Evolutionary conservation across 92 coral and sea anemone species (phyloP), one percentile per base, ranked within the genome.

Genomic region (Actinernus sp.): DNA sequence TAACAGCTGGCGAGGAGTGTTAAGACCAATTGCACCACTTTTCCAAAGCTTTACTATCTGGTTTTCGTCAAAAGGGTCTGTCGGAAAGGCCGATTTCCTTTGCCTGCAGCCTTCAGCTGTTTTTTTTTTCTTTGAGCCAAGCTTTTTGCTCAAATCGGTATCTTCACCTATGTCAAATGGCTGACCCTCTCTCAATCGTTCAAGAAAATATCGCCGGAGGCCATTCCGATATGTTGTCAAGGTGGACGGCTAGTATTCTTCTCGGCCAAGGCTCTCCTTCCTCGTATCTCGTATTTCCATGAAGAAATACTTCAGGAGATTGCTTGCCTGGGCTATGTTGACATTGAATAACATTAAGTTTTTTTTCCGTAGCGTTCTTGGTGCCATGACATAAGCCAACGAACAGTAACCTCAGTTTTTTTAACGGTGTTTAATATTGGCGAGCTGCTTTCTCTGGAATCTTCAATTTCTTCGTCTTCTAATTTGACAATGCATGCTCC

Each of bases 1-100:
- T 9, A 73, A 49, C 6, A 60, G 50, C 21, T 60, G 63, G 7
- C 41, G 49, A n/a, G n/a, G n/a, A n/a, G n/a, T n/a, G 19, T 73
- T 61, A 0, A 63, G 33, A 63, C 81, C 81, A 51, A 61, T 33
- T 20, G 66, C 82, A 31, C 81, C 81, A n/a, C 62, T 50, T 27
- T 8, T 32, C 70, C 70, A 73, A 19, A 74, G 51, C 49, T 31
- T 73, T 11, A 25, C 80, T 25, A 74, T 32, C 19, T 73, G 70
- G 12, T 73, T 53, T 14, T 62, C 72, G 31, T 73, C 81, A 26
- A 61, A 31, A 33, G 81, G 64, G 48, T 74, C 33, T 12, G 71
- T 60, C n/a, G n/a, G n/a, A n/a, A n/a, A n/a, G n/a, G n/a, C n/a
- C n/a, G n/a, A n/a, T 37, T 41, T 40, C 39, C 41, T 51, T 8